phyloP scores from a whole-genome alignment of 1,140 invertebrate species.

The Patella vulgata region DNA sequence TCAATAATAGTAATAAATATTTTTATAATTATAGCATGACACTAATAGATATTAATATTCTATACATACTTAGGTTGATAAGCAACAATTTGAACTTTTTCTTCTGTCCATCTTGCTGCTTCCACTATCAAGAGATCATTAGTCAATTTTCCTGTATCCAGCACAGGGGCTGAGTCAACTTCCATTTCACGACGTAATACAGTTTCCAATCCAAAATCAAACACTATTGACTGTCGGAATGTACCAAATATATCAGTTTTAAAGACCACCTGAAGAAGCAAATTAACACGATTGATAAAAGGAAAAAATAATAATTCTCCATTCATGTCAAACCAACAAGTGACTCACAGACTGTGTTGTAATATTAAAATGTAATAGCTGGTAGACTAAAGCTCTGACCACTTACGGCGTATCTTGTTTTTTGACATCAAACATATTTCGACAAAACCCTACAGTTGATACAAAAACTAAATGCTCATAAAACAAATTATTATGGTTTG shows the following conservation, averaged over 20 bases:
- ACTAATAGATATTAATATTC: neutral
- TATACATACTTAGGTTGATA: slow-evolving; percentile 69
- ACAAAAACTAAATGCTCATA: no score
- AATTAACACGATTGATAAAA: no score
- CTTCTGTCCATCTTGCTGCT: slow-evolving; percentile 74
- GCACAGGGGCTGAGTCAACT: slow-evolving; percentile 79
- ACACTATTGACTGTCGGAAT: slow-evolving; percentile 82
- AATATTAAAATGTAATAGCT: no score
- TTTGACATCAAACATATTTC: no score
- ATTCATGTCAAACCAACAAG: no score
- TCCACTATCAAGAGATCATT: slow-evolving; percentile 62
- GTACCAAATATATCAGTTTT: slow-evolving; percentile 81
- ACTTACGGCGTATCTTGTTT: no score
- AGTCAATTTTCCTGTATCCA: slow-evolving; percentile 77
- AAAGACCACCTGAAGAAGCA: slow-evolving; percentile 72
- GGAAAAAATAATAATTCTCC: no score
- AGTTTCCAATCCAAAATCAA: slow-evolving; percentile 80
- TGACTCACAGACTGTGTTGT: no score
- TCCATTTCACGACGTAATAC: slow-evolving; percentile 78
- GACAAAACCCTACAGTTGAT: no score
- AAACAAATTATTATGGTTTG: no score
- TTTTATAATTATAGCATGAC: neutral
- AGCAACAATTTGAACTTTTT: slow-evolving; percentile 71
- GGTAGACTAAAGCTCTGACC: no score
- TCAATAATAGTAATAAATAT: no score